A percentile compares a stretch with the other conserved stretches of the same genome.
phyloP scores from a whole-genome alignment of 2,113 vertebrate genomes.

The Plestiodon gilberti region DNA sequence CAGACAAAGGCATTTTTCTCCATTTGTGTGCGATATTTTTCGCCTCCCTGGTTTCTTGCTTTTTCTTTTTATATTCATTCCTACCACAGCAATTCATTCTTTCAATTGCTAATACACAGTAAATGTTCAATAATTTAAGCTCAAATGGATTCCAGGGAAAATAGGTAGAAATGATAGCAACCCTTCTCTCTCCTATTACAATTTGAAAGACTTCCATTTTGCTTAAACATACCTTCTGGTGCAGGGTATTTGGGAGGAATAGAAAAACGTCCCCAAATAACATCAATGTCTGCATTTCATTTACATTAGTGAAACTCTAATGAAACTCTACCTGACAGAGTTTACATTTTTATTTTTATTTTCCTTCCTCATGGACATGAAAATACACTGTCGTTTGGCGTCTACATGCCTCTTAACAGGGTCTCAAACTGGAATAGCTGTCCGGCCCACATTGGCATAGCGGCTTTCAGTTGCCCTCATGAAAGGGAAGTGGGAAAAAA shows the following conservation, averaged over 20 bases:
- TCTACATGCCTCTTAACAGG: not conserved
- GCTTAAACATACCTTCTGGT: conserved; percentile 1
- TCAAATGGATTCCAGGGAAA: conserved; percentile 30
- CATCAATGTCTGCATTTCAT: not conserved
- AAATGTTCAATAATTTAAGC: conserved; percentile 28
- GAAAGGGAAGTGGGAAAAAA: too few relatives aligned
- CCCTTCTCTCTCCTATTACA: not conserved
- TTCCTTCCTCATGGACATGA: not conserved
- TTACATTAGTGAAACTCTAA: not conserved
- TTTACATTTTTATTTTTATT: not conserved
- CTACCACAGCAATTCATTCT: conserved; percentile 1
- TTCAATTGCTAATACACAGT: conserved; percentile 21
- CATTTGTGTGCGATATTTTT: not conserved
- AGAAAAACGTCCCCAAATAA: conserved; percentile 5
- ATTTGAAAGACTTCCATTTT: conserved; percentile 18
- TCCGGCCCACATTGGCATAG: too few relatives aligned
- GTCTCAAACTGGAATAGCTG: too few relatives aligned
- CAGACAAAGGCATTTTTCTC: not conserved
- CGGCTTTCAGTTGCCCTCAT: too few relatives aligned
- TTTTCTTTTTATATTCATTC: not conserved
- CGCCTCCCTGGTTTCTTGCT: not conserved
- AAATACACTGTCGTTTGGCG: not conserved
- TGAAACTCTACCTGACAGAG: not conserved
- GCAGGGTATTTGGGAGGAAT: not conserved
- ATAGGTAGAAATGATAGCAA: not conserved